phyloP scores from a whole-genome alignment of 2,797 vertebrate genomes.

The Neomorphus geoffroyi region DNA sequence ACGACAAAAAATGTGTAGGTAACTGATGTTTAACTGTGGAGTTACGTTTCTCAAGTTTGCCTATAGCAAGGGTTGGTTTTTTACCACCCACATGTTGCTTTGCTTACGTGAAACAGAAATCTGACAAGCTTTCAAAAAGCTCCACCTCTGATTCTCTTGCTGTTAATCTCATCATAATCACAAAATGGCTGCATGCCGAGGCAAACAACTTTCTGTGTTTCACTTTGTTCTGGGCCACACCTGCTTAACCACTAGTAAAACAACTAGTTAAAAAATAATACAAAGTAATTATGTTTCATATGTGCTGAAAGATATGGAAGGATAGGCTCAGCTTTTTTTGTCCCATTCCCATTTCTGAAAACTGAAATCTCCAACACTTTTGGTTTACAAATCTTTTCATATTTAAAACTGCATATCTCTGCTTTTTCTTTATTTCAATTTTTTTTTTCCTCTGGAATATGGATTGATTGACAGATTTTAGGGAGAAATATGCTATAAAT shows the following conservation, averaged over 20 bases:
- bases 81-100: constrained; percentile 21
- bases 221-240: constrained; percentile 11
- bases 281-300: neutral
- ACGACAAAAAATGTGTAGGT: neutral
- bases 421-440: neutral
- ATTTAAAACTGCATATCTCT: neutral
- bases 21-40: neutral
- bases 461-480: neutral
- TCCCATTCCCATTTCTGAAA: neutral
- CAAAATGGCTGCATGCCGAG: neutral
- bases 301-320: neutral
- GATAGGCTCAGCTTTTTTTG: neutral
- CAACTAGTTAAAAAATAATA: constrained; percentile 19
- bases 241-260: neutral
- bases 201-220: neutral
- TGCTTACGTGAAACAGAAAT: constrained; percentile 9
- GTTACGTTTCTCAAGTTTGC: constrained; percentile 38
- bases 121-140: constrained; percentile 42
- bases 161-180: constrained; percentile 11
- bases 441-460: neutral
- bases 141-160: constrained; percentile 19
- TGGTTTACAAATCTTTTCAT: fast-evolving
- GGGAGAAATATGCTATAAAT: neutral
- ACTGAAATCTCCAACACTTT: neutral
- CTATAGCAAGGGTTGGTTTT: constrained; percentile 15